A percentile compares a stretch with the other conserved stretches of the same genome.
phyloP scores from a whole-genome alignment of 2,888 invertebrate species.

The Dorcus hopei region DNA sequence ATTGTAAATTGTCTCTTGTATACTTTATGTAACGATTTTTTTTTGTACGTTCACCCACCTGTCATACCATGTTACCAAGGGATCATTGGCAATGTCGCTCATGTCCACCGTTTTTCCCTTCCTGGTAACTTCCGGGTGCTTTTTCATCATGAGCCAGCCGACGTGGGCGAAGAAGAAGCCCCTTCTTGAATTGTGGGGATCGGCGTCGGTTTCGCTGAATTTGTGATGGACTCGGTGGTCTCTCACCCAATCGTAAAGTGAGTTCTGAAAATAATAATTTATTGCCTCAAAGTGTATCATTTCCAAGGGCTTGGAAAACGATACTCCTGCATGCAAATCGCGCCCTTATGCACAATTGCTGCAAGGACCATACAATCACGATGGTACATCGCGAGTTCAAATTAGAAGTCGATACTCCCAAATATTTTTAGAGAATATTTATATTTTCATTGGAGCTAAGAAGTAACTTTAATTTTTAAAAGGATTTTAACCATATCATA shows the following conservation, averaged over 20 bases:
- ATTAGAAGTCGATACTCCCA: too few species aligned
- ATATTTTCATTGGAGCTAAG: too few species aligned
- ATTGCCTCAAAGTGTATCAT: too few species aligned
- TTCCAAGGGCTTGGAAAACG: too few species aligned
- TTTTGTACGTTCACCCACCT: conserved; percentile 53
- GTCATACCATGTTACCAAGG: conserved; percentile 73
- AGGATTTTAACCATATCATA: too few species aligned
- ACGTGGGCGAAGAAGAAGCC: conserved; percentile 93
- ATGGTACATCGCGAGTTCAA: neutral
- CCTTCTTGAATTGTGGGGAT: conserved; percentile 76
- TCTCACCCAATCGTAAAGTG: conserved; percentile 69
- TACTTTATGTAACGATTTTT: neutral
- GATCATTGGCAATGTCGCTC: conserved; percentile 74
- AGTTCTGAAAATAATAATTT: conserved; percentile 53
- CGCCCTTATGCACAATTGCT: too few species aligned
- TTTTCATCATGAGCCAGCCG: conserved; percentile 88
- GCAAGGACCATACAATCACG: neutral
- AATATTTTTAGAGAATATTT: too few species aligned
- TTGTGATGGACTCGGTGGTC: conserved; percentile 77
- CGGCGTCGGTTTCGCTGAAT: conserved; percentile 73
- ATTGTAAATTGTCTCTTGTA: too few species aligned
- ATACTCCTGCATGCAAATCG: too few species aligned
- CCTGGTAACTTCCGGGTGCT: conserved; percentile 79
- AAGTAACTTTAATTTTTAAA: too few species aligned
- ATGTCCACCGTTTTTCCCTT: conserved; percentile 80